A percentile compares a stretch with the other conserved stretches of the same genome.
These are phyloP conservation scores for Callocephalon fimbriatum DNA, from an alignment of 2,113 vertebrate species.

Conservation along the genomic window DNA sequence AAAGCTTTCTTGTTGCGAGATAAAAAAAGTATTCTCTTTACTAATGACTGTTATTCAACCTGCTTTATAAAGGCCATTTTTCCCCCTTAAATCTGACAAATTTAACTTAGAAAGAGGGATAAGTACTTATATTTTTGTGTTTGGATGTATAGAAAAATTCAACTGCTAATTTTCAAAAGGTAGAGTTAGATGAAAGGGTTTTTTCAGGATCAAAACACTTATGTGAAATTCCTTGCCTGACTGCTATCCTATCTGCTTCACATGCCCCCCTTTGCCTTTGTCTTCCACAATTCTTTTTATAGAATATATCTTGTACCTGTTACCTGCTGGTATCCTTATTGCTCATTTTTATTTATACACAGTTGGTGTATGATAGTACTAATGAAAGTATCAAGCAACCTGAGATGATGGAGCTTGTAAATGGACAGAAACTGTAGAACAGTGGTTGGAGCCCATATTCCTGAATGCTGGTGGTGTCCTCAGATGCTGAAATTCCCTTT, in stretches of 20 bases:
- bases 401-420: not conserved
- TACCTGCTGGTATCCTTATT: not conserved
- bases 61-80: not conserved
- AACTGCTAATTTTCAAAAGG: not conserved
- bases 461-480: not conserved
- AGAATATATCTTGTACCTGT: not conserved
- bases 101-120: not conserved
- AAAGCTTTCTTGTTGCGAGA: not conserved
- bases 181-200: accelerated
- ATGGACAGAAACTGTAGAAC: not conserved
- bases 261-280: not conserved
- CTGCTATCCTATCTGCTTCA: not conserved
- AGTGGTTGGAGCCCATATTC: not conserved
- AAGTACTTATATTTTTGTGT: not conserved
- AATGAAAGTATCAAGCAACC: not conserved
- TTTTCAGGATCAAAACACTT: not conserved
- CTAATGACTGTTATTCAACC: not conserved
- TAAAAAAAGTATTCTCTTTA: not conserved
- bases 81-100: not conserved
- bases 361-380: not conserved
- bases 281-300: not conserved
- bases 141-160: not conserved
- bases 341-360: not conserved
- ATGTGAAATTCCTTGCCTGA: not conserved
- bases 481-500: not conserved